A percentile compares a stretch with the other conserved stretches of the same genome.
Evolutionary conservation across 2,888 invertebrate species (phyloP).

Genomic region (Dicroscelio sp.): DNA sequence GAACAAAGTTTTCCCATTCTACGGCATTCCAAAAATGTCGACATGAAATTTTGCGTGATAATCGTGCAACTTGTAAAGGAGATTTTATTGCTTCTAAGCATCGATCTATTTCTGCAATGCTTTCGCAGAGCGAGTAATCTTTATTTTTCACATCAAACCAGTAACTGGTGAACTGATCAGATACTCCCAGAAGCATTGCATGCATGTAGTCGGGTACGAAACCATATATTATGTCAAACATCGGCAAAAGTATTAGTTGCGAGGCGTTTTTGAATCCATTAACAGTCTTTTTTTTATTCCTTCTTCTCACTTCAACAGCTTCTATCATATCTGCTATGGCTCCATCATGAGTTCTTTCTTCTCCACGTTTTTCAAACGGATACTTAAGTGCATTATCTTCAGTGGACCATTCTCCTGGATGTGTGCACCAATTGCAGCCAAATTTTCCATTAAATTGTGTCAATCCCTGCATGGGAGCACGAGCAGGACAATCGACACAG

Average conservation of each 20-base stretch:
- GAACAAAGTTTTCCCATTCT: slow-evolving; percentile 25
- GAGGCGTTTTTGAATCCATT: slow-evolving; percentile 48
- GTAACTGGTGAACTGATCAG: slow-evolving; percentile 67
- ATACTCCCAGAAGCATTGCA: slow-evolving; percentile 67
- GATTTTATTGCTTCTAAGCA: slow-evolving; percentile 23
- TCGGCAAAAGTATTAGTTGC: slow-evolving; percentile 44
- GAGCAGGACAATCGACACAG: slow-evolving; percentile 73
- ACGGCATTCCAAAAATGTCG: slow-evolving; percentile 56
- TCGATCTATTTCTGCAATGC: slow-evolving; percentile 8
- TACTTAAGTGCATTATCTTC: slow-evolving; percentile 39
- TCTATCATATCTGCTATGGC: slow-evolving; percentile 17
- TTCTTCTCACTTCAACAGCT: slow-evolving; percentile 34
- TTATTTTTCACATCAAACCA: slow-evolving; percentile 52
- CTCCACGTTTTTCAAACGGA: slow-evolving; percentile 25
- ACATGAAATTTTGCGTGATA: slow-evolving; percentile 30
- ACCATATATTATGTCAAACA: slow-evolving; percentile 77
- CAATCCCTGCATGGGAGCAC: slow-evolving; percentile 15
- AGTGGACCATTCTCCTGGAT: slow-evolving; percentile 54
- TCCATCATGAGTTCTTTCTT: slow-evolving; percentile 18
- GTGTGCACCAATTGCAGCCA: slow-evolving; percentile 79
- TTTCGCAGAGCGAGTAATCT: neutral
- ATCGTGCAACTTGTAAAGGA: slow-evolving; percentile 44
- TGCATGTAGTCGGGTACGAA: slow-evolving; percentile 82
- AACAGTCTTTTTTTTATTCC: slow-evolving; percentile 34
- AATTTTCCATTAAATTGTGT: slow-evolving; percentile 71